phyloP scores from a whole-genome alignment of 2,113 vertebrate species.

The Nothobranchius furzeri region DNA sequence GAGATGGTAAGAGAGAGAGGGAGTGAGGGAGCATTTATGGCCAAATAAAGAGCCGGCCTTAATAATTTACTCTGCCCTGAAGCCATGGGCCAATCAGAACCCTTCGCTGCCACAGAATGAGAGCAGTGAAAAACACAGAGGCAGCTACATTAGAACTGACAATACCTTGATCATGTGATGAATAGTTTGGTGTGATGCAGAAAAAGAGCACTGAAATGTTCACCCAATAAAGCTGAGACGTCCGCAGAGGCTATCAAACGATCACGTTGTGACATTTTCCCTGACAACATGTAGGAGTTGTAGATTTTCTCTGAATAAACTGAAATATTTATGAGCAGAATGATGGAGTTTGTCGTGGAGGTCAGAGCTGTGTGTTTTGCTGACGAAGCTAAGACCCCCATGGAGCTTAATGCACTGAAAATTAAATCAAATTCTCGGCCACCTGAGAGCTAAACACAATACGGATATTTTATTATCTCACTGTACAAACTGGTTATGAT shows the following conservation, averaged over 20 bases:
- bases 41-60: conserved; percentile 67
- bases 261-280: conserved; percentile 5
- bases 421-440: too few relatives aligned
- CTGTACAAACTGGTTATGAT: neutral
- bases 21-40: conserved; percentile 49
- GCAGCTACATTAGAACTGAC: conserved; percentile 15
- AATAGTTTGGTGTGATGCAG: conserved; percentile 41
- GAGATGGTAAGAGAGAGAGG: conserved; percentile 22
- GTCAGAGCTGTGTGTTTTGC: neutral
- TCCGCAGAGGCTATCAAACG: conserved; percentile 1
- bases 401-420: neutral
- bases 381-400: neutral
- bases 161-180: conserved; percentile 23
- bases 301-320: conserved; percentile 2
- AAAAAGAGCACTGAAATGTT: conserved; percentile 35
- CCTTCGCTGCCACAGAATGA: conserved; percentile 47
- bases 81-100: conserved; percentile 65
- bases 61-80: conserved; percentile 73
- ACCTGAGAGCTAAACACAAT: neutral
- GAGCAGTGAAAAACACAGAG: conserved; percentile 23
- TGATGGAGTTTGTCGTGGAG: conserved; percentile 7
- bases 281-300: neutral
- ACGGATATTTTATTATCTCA: neutral
- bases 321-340: conserved; percentile 14
- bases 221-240: conserved; percentile 7